Evolutionary conservation across 1,140 invertebrate species (phyloP), one percentile per base, ranked within the genome.

Genomic region (Drosophila albomicans): DNA sequence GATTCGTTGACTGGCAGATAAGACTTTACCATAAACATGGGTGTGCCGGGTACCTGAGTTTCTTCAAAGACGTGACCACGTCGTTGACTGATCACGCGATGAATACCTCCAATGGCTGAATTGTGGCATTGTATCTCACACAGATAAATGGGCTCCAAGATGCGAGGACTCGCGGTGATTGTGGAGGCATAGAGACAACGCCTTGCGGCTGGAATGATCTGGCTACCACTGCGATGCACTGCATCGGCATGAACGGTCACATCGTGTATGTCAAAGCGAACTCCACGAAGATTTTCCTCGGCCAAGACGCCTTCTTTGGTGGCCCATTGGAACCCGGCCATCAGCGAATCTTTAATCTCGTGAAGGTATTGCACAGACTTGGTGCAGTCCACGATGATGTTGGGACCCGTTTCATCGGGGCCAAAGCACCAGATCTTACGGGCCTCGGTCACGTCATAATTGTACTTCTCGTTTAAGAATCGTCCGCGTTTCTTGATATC

Each of bases 351-450:
- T 95, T 98, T 99, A 94, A 98, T 99, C 96, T 96, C 99, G 92
- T 98, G 99, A 93, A 97, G 96, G 94, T 96, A 99, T 94, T 98
- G 97, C 48, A 98, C 97, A 94, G 98, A 99, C 94, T 99, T 99
- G 59, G 99, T 98, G 93, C 98, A 98, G 94, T 99, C 99, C 35
- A 99, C 95, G 64, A 99, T 93, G 77, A 99, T 95, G 93, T 99
- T 99, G 72, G 99, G 98, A 46, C 99, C 99, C 91, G 96, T 99
- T 67, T 97, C 97, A 90, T 99, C 99, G 76, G 99, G 99, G 64
- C 99, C 99, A 93, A 99, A 99, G 93, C 97, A 97, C 99, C 99
- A 99, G 94, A 99, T 99, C 94, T 99, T 99, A 93, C 99, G 96
- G n/a, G 97, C 98, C 94, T 99, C 99, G 48, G 97, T 99, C 8